phyloP scores from a whole-genome alignment of 2,797 vertebrate genomes.

The Diplodus puntazzo region DNA sequence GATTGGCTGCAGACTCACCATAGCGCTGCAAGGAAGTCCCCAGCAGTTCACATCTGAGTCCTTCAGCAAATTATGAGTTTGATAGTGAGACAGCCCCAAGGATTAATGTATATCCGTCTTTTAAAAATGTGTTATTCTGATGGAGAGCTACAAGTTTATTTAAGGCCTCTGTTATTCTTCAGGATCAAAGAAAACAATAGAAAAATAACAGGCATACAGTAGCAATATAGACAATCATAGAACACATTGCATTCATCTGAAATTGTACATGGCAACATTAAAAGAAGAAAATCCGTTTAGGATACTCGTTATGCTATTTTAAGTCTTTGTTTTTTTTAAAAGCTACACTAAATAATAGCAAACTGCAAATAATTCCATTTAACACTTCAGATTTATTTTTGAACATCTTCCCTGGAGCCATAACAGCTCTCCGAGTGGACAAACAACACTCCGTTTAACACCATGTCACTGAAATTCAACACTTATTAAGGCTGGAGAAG shows the following conservation, averaged over 20 bases:
- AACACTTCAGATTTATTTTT: slow-evolving; percentile 3
- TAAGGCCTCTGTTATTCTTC: slow-evolving; percentile 6
- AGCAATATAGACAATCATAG: not conserved
- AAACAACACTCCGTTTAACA: slow-evolving; percentile 21
- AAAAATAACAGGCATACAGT: not conserved
- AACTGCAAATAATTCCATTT: not conserved
- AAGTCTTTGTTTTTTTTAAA: not conserved
- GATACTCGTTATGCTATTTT: not conserved
- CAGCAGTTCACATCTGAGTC: not conserved
- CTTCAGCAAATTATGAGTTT: not conserved
- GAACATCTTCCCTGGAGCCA: slow-evolving; percentile 3
- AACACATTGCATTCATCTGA: not conserved
- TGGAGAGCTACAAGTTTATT: not conserved
- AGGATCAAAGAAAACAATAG: not conserved
- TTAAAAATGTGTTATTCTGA: slow-evolving; percentile 2
- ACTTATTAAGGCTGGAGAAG: not conserved
- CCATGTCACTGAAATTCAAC: slow-evolving; percentile 5
- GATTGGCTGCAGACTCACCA: not conserved
- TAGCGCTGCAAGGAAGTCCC: not conserved
- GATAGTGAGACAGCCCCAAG: not conserved
- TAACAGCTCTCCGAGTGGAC: slow-evolving; percentile 9
- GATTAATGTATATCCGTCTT: not conserved
- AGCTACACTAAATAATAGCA: not conserved
- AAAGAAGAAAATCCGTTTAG: not conserved
- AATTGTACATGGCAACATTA: not conserved